phyloP scores from a whole-genome alignment of 1,140 invertebrate genomes.

The Ruditapes philippinarum region DNA sequence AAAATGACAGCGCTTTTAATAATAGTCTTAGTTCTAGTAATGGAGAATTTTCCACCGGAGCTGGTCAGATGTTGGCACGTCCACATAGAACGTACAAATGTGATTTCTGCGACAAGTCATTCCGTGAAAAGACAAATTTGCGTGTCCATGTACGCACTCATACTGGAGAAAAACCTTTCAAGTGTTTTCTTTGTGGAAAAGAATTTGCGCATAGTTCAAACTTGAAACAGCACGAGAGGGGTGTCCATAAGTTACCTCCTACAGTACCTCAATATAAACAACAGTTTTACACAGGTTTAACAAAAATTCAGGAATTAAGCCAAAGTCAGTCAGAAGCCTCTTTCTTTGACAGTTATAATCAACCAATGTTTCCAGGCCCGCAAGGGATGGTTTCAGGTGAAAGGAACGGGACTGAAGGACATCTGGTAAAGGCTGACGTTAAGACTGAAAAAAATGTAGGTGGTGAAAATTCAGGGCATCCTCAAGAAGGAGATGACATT shows the following conservation, averaged over 20 bases:
- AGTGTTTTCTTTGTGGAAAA: conserved; percentile 63
- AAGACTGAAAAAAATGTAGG: too few species aligned
- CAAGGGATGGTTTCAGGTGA: not conserved
- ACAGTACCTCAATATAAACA: conserved; percentile 49
- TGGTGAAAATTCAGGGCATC: too few species aligned
- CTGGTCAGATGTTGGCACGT: not conserved
- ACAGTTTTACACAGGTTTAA: conserved; percentile 46
- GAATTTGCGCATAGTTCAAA: conserved; percentile 63
- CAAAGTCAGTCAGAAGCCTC: not conserved
- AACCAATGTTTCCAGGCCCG: not conserved
- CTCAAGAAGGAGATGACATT: not conserved
- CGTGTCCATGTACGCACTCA: conserved; percentile 54
- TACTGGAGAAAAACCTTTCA: conserved; percentile 63
- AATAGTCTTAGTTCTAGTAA: not conserved
- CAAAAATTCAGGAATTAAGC: conserved; percentile 26
- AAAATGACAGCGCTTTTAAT: not conserved
- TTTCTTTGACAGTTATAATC: not conserved
- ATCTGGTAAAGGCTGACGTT: too few species aligned
- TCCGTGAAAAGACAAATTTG: conserved; percentile 57
- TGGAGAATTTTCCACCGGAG: not conserved
- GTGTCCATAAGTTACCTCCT: conserved; percentile 46
- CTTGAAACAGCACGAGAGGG: conserved; percentile 48
- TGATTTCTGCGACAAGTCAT: conserved; percentile 60
- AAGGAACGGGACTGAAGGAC: not conserved
- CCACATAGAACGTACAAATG: conserved; percentile 38